These are phyloP conservation scores for Lampris incognitus DNA, from an alignment of 2,113 vertebrate species.

Conservation along the genomic window DNA sequence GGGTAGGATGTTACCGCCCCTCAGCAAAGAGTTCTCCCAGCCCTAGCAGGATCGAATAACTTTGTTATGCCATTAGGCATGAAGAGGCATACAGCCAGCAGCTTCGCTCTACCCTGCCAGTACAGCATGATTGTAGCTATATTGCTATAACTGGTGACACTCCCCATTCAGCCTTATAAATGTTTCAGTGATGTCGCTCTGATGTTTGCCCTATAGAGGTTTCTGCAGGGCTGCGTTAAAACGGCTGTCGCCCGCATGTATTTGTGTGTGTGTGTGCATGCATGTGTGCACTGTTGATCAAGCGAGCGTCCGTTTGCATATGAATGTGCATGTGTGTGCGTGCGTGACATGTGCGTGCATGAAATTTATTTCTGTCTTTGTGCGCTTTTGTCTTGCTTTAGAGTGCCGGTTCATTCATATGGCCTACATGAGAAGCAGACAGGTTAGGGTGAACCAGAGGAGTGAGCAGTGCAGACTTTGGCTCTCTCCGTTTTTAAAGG, in stretches of 20 bases:
- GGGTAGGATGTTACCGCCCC: too few relatives aligned
- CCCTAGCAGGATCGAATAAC: too few relatives aligned
- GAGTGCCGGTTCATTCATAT: too few relatives aligned
- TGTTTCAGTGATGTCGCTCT: neutral
- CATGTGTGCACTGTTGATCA: too few relatives aligned
- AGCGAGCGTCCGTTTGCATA: neutral
- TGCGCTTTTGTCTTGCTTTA: neutral
- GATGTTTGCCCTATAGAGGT: neutral
- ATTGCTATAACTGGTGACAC: neutral
- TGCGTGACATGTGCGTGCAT: neutral
- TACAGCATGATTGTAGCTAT: neutral
- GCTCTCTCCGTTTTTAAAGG: neutral
- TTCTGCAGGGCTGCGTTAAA: too few relatives aligned
- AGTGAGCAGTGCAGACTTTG: too few relatives aligned
- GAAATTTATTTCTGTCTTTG: neutral
- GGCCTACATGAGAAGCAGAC: too few relatives aligned
- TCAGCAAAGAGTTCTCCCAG: too few relatives aligned
- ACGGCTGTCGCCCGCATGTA: neutral
- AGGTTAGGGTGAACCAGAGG: too few relatives aligned
- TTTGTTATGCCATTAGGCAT: too few relatives aligned
- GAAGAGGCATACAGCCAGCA: too few relatives aligned
- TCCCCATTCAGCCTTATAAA: neutral
- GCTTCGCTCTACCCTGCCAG: neutral
- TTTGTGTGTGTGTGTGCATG: too few relatives aligned
- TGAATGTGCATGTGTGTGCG: neutral